phyloP scores from a whole-genome alignment of 2,888 invertebrate species.

The Alviniconcha strummeri region DNA sequence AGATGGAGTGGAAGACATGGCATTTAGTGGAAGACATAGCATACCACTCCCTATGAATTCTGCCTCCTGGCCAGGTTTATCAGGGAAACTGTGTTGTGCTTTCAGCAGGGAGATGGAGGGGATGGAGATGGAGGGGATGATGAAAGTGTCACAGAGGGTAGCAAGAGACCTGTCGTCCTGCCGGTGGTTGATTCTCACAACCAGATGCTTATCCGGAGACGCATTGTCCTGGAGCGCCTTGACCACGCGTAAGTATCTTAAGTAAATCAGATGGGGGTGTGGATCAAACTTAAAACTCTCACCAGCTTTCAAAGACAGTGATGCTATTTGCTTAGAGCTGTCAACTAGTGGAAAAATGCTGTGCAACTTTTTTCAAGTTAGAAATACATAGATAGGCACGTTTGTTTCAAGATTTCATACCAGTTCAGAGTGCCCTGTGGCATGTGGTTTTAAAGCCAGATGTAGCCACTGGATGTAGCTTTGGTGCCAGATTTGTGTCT shows the following conservation, averaged over 20 bases:
- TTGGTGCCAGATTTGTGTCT: too few relatives aligned
- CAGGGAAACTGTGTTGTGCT: not conserved
- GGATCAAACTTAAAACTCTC: too few relatives aligned
- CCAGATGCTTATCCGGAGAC: constrained; percentile 81
- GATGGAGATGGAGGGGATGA: not conserved
- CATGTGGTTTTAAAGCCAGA: too few relatives aligned
- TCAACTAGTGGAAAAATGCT: not conserved
- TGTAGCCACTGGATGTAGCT: too few relatives aligned
- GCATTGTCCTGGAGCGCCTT: constrained; percentile 82
- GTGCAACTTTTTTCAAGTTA: not conserved
- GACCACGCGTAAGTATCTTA: constrained; percentile 77
- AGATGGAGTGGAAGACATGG: too few relatives aligned
- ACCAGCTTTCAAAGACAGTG: too few relatives aligned
- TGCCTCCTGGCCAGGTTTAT: too few relatives aligned
- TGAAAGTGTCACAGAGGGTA: not conserved
- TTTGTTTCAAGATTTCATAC: not conserved
- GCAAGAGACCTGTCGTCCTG: constrained; percentile 59
- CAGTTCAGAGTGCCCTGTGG: not conserved
- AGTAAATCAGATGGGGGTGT: not conserved
- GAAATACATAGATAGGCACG: not conserved
- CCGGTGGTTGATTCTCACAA: constrained; percentile 82
- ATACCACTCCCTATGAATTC: too few relatives aligned
- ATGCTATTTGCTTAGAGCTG: not conserved
- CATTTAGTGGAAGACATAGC: too few relatives aligned
- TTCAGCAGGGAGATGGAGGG: constrained; percentile 2